These are phyloP conservation scores for Eurytemora carolleeae DNA, from an alignment of 1,140 invertebrate species.

Conservation along the genomic window DNA sequence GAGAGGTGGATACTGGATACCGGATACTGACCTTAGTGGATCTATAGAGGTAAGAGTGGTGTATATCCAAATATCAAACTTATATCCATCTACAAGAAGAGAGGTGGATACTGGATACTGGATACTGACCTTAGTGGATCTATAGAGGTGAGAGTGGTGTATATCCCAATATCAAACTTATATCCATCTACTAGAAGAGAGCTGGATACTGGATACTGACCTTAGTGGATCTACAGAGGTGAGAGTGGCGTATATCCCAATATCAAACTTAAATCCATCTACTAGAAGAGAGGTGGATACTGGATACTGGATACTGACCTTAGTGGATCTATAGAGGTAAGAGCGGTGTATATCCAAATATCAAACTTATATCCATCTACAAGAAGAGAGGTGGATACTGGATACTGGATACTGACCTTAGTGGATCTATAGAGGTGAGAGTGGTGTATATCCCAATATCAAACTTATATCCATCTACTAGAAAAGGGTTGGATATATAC, in stretches of 20 bases:
- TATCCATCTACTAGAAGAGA: conserved; percentile 62
- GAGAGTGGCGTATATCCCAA: conserved; percentile 78
- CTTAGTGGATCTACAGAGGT: conserved; percentile 74
- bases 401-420: conserved; percentile 58
- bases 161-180: conserved; percentile 93
- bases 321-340: conserved; percentile 76
- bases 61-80: conserved; percentile 94
- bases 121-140: conserved; percentile 65
- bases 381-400: conserved; percentile 51
- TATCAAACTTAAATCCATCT: conserved; percentile 82
- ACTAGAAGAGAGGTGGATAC: conserved; percentile 53
- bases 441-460: conserved; percentile 89
- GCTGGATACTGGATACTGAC: too few relatives aligned
- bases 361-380: conserved; percentile 84
- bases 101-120: conserved; percentile 56
- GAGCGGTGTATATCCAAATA: conserved; percentile 77
- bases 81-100: conserved; percentile 58
- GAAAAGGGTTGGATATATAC: conserved; percentile 54
- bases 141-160: conserved; percentile 73
- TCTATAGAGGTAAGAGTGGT: conserved; percentile 73
- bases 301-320: conserved; percentile 71
- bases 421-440: conserved; percentile 69
- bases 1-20: too few relatives aligned
- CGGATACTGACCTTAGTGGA: conserved; percentile 75
- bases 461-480: conserved; percentile 75